Percentiles rank a stretch among this genome's conserved stretches.
Conservation (phyloP, 2,888 invertebrate species). For the Mellilla xanthometata region DNA sequence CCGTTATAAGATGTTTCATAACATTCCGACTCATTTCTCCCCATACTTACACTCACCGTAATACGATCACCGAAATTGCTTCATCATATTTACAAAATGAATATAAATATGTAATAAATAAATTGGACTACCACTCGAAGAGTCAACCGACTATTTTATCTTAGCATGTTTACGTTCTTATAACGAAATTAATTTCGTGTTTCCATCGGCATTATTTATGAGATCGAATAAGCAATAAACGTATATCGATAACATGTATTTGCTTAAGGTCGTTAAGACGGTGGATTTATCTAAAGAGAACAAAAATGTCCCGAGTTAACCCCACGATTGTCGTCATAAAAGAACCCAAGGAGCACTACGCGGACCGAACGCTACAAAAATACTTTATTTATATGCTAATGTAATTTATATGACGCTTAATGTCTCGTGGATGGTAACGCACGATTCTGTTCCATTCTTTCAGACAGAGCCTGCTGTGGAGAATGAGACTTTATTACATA, state of each 20-base stretch:
- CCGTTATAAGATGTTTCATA: slow-evolving; percentile 16
- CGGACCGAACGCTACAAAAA: slow-evolving; percentile 74
- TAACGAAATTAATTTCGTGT: slow-evolving; percentile 77
- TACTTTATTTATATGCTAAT: slow-evolving; percentile 83
- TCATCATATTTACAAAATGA: slow-evolving; percentile 31
- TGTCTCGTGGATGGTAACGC: slow-evolving; percentile 81
- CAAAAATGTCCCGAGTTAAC: slow-evolving; percentile 74
- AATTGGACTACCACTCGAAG: slow-evolving; percentile 42
- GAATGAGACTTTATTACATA: slow-evolving; percentile 51
- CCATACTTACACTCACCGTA: slow-evolving; percentile 25
- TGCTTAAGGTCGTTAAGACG: slow-evolving; percentile 77
- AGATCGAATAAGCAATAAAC: slow-evolving; percentile 78
- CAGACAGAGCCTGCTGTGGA: slow-evolving; percentile 34
- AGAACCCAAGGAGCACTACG: slow-evolving; percentile 65
- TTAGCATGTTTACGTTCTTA: slow-evolving; percentile 57
- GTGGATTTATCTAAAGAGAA: slow-evolving; percentile 80
- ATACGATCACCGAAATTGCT: slow-evolving; percentile 34
- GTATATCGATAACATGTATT: slow-evolving; percentile 78
- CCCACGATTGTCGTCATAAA: slow-evolving; percentile 71
- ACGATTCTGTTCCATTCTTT: slow-evolving; percentile 78
- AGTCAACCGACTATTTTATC: slow-evolving; percentile 49
- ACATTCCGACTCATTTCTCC: slow-evolving; percentile 20
- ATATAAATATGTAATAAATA: slow-evolving; percentile 45
- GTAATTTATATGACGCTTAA: slow-evolving; percentile 83
- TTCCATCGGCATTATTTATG: slow-evolving; percentile 76